Evolutionary conservation across 2,113 vertebrate species (phyloP), one percentile per base, ranked within the genome.

Genomic region (Microcebus ravelobensis): DNA sequence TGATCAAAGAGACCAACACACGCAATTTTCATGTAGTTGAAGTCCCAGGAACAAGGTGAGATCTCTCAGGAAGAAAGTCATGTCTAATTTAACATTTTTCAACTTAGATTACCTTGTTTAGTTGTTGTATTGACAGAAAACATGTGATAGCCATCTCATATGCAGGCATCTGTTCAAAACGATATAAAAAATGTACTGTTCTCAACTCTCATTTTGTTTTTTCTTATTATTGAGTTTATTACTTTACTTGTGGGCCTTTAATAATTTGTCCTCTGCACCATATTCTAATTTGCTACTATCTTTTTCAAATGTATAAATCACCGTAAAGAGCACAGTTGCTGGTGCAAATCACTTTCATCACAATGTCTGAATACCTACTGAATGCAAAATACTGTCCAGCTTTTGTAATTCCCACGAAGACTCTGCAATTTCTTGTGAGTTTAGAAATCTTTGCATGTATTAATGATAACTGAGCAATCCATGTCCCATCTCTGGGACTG

Each of bases 41-140:
- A 87, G 79, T 86, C 63, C 70, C 1, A 57, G 79, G 17, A 96
- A 95, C 36, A 27, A 94, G 61, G 77, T 55, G 36, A 90, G 65
- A 92, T 84, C 70, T 94, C 83, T 48, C 34, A 71, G 65, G 80
- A n/a, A 96, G 50, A 91, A 96, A 96, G 80, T 90, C 70, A 52
- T 6, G 11, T 91, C 71, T 90, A 79, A 79, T 92, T 76, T 71
- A 68, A 94, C 71, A 81, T 87, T 67, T 92, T 77, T 67, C 93
- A 89, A 67, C 77, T 73, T 61, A 83, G 93, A 86, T 88, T 48
- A 90, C 77, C 61, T 96, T 76, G 67, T 88, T 87, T 91, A 74
- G 57, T 34, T 68, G 45, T 82, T 31, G 65, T 85, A 82, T 6
- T 96, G 76, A 84, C 77, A 91, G 52, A 94, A 93, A 85, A 77